Evolutionary conservation across 2,888 invertebrate species (phyloP).

Genomic region (Leucozona laternaria): DNA sequence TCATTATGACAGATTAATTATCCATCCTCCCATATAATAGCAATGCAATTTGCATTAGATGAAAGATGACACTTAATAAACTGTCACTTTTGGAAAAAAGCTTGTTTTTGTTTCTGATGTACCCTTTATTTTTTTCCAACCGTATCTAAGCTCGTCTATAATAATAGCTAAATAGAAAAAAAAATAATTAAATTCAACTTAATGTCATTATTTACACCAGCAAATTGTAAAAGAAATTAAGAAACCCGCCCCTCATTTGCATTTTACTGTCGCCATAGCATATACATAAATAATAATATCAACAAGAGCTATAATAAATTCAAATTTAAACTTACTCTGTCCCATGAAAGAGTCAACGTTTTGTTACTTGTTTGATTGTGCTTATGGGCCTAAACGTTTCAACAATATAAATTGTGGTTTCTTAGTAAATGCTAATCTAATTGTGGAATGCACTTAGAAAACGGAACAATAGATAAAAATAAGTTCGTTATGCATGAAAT

Average conservation of each 20-base stretch:
- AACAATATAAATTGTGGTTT: background rate
- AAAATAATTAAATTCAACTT: conserved; percentile 16
- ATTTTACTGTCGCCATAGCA: conserved; percentile 59
- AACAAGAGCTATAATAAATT: conserved; percentile 50
- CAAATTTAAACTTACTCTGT: conserved; percentile 34
- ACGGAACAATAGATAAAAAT: conserved; percentile 65
- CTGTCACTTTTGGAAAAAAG: background rate
- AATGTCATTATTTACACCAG: conserved; percentile 27
- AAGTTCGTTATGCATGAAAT: conserved; percentile 62
- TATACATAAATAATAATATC: conserved; percentile 48
- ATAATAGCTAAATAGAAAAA: conserved; percentile 17
- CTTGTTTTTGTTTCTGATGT: background rate
- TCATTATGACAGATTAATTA: background rate
- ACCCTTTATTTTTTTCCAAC: background rate
- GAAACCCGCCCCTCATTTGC: conserved; percentile 62
- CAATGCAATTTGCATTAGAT: background rate
- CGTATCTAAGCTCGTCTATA: background rate
- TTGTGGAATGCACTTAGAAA: conserved; percentile 68
- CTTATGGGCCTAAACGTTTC: conserved; percentile 25
- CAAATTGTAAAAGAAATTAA: conserved; percentile 26
- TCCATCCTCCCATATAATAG: background rate
- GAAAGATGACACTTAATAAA: conserved; percentile 18
- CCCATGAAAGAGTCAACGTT: conserved; percentile 33
- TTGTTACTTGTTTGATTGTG: background rate
- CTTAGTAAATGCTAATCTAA: conserved; percentile 61